Evolutionary conservation across 2,888 invertebrate genomes (phyloP), one percentile per base, ranked within the genome.

Genomic region (Dioctria rufipes): DNA sequence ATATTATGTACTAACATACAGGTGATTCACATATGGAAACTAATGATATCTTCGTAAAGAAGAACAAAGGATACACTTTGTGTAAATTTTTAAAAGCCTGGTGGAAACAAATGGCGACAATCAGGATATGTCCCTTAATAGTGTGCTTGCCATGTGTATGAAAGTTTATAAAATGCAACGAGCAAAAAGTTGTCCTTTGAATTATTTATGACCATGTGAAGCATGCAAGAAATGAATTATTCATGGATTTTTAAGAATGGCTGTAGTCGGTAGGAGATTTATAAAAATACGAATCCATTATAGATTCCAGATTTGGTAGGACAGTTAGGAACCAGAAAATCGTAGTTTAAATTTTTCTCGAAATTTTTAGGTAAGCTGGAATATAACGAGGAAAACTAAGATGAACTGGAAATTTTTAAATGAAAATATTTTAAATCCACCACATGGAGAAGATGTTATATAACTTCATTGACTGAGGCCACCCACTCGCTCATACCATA

Each of bases 141-240:
- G 69, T 39, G 25, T 25, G 69, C 69, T 46, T 67, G 46, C 51
- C 1, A 51, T 51, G 54, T 51, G 54, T 39, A 39, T 51, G 40
- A 69, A 69, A 69, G 60, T 73, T 73, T 54, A 25, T 73, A 73
- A 54, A 73, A 73, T 73, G 73, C 73, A 73, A 40, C 42, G 60
- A 42, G 58, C 11, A 54, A 39, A 54, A 8, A 73, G 25, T 39
- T 60, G 39, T 60, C 58, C 73, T 60, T 60, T 73, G 73, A 73
- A 73, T 73, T 43, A 73, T 73, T 73, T 73, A 73, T 73, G 73
- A 73, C 13, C 25, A 39, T 73, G 51, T 73, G 60, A 73, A 73
- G 42, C 73, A 58, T 60, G 13, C 42, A 58, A n/a, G 60, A 58
- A 60, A 60, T 73, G 58, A 73, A 73, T 73, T 40, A 73, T 73